These are phyloP conservation scores for Acronicta psi DNA, from an alignment of 2,888 invertebrate genomes.

Conservation along the genomic window DNA sequence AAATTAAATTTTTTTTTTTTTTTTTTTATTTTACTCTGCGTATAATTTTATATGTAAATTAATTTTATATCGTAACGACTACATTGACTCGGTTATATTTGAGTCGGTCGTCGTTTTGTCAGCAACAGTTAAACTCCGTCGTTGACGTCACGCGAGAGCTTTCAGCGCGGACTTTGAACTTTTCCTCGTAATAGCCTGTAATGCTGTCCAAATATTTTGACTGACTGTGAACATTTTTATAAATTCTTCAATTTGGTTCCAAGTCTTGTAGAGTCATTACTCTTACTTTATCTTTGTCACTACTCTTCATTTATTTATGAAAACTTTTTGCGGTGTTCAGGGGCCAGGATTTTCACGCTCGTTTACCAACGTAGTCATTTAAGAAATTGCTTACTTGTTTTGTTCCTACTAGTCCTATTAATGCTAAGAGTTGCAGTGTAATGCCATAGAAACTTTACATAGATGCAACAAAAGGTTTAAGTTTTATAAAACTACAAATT, in stretches of 20 bases:
- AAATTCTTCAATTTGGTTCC: neutral
- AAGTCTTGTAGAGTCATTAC: too few species aligned
- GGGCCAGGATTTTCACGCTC: too few species aligned
- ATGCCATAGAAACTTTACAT: too few species aligned
- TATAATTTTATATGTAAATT: too few species aligned
- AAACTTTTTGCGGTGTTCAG: too few species aligned
- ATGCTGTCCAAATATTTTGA: neutral
- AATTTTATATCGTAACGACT: neutral
- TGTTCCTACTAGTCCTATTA: neutral
- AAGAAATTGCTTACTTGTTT: neutral
- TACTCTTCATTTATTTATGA: too few species aligned
- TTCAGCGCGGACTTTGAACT: conserved; percentile 53
- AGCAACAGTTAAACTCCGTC: conserved; percentile 34
- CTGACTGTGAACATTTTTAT: neutral
- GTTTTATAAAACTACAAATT: too few species aligned
- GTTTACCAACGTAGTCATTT: neutral
- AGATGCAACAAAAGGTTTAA: too few species aligned
- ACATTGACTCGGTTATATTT: conserved; percentile 13
- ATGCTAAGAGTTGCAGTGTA: too few species aligned
- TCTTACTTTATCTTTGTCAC: neutral
- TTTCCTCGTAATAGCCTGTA: conserved; percentile 19
- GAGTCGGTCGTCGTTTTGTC: conserved; percentile 11
- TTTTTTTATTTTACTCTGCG: too few species aligned
- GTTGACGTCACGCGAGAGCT: conserved; percentile 47
- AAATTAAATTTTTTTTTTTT: too few species aligned